A percentile compares a stretch with the other conserved stretches of the same genome.
Conservation (phyloP, 2,888 invertebrate genomes). For the Drosophila ustulata region DNA sequence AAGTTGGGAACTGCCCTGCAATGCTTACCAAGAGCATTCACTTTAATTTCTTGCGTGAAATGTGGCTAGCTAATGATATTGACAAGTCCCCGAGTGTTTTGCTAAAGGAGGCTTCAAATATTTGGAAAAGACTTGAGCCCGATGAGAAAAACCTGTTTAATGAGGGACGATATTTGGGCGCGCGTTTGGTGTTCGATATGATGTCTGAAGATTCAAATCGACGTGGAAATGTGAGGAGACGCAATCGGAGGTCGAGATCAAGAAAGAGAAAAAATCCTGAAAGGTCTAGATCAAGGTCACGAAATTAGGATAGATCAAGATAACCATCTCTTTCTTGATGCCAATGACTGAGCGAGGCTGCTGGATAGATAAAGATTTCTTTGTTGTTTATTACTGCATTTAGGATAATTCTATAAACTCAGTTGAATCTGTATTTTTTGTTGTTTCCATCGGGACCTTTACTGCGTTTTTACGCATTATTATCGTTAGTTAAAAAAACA, state of each 20-base stretch:
- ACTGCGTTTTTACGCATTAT: too few species aligned
- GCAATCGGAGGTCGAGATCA: neutral
- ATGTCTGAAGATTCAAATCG: neutral
- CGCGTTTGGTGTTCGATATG: slow-evolving; percentile 12
- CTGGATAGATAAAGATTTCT: too few species aligned
- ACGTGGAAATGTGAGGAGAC: neutral
- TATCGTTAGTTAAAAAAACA: too few species aligned
- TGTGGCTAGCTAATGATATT: slow-evolving; percentile 6
- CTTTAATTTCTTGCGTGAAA: slow-evolving; percentile 48
- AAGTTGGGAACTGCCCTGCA: neutral
- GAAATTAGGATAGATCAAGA: neutral
- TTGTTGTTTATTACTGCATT: neutral
- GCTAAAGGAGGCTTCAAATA: neutral
- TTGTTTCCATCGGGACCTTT: too few species aligned
- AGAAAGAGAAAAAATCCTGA: neutral
- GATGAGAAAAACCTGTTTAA: neutral
- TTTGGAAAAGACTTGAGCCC: neutral
- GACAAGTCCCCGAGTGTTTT: neutral
- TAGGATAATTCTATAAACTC: too few species aligned
- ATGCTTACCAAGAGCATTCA: slow-evolving; percentile 20
- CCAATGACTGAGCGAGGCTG: neutral
- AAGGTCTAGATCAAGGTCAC: neutral
- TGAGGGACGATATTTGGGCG: slow-evolving; percentile 1
- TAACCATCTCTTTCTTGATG: neutral
- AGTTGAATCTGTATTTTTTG: too few species aligned